phyloP scores from a whole-genome alignment of 2,888 invertebrate species.

The Oligia strigilis region DNA sequence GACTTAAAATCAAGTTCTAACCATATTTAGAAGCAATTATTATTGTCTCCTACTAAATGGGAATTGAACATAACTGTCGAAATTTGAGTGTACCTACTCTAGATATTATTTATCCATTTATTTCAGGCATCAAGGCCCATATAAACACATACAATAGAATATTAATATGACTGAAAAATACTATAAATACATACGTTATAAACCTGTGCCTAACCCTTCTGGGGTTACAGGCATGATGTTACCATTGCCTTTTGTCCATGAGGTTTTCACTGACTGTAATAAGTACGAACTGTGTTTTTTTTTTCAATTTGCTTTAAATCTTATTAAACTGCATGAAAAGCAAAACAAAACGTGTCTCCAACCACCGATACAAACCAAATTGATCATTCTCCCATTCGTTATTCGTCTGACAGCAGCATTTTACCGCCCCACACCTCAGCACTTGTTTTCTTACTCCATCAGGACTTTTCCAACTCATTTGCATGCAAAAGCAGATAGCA shows the following conservation, averaged over 20 bases:
- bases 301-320: not conserved
- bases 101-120: no score
- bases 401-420: slow-evolving; percentile 69
- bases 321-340: not conserved
- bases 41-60: no score
- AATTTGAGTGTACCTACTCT: no score
- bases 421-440: slow-evolving; percentile 68
- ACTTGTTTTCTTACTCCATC: slow-evolving; percentile 87
- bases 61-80: no score
- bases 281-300: not conserved
- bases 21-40: not conserved
- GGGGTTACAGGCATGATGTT: no score
- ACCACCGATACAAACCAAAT: not conserved
- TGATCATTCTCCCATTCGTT: not conserved
- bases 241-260: not conserved
- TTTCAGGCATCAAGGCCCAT: no score
- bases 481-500: slow-evolving; percentile 90
- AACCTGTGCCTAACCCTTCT: no score
- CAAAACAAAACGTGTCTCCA: not conserved
- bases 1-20: not conserved
- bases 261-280: not conserved
- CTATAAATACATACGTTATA: no score
- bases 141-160: no score
- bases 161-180: no score
- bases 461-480: slow-evolving; percentile 90